Evolutionary conservation across 2,113 vertebrate genomes (phyloP).

Genomic region (Percopsis transmontana): DNA sequence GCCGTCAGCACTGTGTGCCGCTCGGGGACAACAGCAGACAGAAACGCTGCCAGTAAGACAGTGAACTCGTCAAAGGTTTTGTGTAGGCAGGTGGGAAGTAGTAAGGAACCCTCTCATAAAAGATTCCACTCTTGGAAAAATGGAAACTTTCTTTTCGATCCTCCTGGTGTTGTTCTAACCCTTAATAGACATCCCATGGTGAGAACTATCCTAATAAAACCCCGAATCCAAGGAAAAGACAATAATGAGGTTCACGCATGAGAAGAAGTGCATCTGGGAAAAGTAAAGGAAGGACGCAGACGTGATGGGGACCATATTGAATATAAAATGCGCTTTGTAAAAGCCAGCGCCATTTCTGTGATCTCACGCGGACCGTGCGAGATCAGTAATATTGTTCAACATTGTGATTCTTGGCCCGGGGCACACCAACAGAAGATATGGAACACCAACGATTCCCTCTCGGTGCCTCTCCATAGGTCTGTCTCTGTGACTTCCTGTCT

Average conservation of each 20-base stretch:
- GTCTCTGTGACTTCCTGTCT: not conserved
- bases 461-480: conserved; percentile 6
- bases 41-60: conserved; percentile 8
- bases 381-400: conserved; percentile 43
- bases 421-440: conserved; percentile 21
- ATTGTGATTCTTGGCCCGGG: conserved; percentile 49
- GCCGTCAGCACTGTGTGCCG: too few species aligned
- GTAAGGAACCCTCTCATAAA: conserved; percentile 49
- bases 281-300: conserved; percentile 41
- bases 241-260: conserved; percentile 46
- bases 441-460: conserved; percentile 16
- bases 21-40: conserved; percentile 2
- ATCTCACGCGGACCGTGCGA: conserved; percentile 40
- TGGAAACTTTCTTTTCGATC: conserved; percentile 55
- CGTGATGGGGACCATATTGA: conserved; percentile 48
- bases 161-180: conserved; percentile 42
- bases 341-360: conserved; percentile 40
- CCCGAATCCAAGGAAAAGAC: conserved; percentile 51
- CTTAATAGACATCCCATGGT: conserved; percentile 57
- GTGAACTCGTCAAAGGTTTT: conserved; percentile 2
- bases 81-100: conserved; percentile 55
- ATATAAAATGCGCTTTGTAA: conserved; percentile 46
- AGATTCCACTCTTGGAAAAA: conserved; percentile 52
- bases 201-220: conserved; percentile 62
- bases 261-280: conserved; percentile 54